Base-by-base conservation (phyloP, 2,113 vertebrate species). In the Planiliza haematocheilus region DNA sequence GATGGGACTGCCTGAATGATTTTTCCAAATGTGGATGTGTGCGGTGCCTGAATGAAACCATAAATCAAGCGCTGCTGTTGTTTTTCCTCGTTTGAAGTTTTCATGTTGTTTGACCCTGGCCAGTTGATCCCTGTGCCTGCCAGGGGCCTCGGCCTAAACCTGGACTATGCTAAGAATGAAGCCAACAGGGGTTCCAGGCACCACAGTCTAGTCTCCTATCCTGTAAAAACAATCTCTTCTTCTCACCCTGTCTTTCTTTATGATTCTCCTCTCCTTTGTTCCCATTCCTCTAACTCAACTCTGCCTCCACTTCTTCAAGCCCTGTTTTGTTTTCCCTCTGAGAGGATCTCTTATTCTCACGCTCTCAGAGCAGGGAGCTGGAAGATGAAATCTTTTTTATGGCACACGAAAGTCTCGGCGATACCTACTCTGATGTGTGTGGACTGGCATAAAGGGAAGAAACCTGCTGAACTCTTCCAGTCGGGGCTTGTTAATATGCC, bases 151-250 rank as follows among this genome's bases (percentile, higher is more conserved):
- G 0, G 63, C 62, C 46, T 90, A 90, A 91, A 89, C 80, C 86
- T 69, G 52, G 82, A 42, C 66, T 88, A 84, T 86, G 82, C 68
- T 77, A 80, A 88, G 85, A 89, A 90, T 91, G 89, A 86, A 69
- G 62, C 59, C 20, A 45, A 41, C 62, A 46, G 53, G 46, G 58
- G 60, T 74, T 87, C 71, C 86, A 85, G 84, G 65, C 79, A 84
- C 85, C 78, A 43, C 86, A 82, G 81, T 80, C 86, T 74, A 21
- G 75, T 64, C 74, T 70, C 24, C 65, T 66, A 2, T 56, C 51
- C 81, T 60, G 43, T 53, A 56, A 82, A 90, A 88, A 87, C 65
- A 86, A 71, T 73, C 24, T 58, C 43, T 24, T 70, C 68, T 60
- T 76, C 55, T 76, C 52, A 52, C 37, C 50, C 61, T 16, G 5